Evolutionary conservation across 2,888 invertebrate genomes (phyloP).

Genomic region (Pantelozetes paolii): DNA sequence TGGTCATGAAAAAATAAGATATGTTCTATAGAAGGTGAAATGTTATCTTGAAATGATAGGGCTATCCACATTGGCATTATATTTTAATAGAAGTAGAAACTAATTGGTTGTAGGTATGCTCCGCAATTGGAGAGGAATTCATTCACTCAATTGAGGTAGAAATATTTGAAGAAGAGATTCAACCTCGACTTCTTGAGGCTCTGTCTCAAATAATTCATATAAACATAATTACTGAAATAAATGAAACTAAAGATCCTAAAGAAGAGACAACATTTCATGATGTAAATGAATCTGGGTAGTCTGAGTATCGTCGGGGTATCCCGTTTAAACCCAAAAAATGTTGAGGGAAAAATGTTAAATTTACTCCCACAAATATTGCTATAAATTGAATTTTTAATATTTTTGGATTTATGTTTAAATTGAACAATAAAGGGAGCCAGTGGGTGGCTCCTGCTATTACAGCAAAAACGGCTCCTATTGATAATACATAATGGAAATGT

Average conservation of each 20-base stretch:
- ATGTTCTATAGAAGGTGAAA: slow-evolving; percentile 49
- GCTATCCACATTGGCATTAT: slow-evolving; percentile 48
- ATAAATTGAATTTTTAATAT: slow-evolving; percentile 67
- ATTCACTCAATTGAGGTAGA: slow-evolving; percentile 20
- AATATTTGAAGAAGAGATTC: neutral
- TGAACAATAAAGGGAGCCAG: slow-evolving; percentile 67
- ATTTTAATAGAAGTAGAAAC: neutral
- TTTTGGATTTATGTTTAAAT: slow-evolving; percentile 60
- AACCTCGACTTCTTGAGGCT: neutral
- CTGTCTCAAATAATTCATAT: slow-evolving; percentile 8
- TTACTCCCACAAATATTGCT: slow-evolving; percentile 69
- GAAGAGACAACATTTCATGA: slow-evolving; percentile 24
- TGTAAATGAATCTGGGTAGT: slow-evolving; percentile 28
- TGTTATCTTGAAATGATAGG: slow-evolving; percentile 49
- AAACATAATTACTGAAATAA: slow-evolving; percentile 20
- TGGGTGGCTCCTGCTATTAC: slow-evolving; percentile 69
- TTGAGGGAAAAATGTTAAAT: slow-evolving; percentile 74
- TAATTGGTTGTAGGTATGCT: slow-evolving; percentile 23
- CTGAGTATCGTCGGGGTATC: slow-evolving; percentile 65
- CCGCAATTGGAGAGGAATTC: neutral
- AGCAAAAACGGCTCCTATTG: slow-evolving; percentile 73
- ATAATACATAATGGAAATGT: slow-evolving; percentile 75
- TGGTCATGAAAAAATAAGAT: slow-evolving; percentile 51
- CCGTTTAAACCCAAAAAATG: slow-evolving; percentile 68
- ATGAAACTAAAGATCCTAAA: slow-evolving; percentile 21